Conservation (phyloP, 2,888 invertebrate species). For the Amblyteles armatorius region DNA sequence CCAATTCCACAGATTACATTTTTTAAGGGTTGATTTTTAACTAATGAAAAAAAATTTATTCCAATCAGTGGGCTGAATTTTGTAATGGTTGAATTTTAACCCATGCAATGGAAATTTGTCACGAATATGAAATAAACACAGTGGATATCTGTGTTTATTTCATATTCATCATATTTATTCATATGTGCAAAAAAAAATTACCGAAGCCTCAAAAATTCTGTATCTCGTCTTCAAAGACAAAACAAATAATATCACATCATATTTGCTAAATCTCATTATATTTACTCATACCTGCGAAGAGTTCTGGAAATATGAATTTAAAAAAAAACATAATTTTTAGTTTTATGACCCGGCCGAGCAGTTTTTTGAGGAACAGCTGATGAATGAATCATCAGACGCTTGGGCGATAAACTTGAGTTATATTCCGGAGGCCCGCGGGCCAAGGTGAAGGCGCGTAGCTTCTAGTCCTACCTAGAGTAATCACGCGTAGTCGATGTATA, state of each 20-base stretch:
- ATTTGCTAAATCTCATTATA: background rate
- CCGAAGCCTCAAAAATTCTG: too few relatives aligned
- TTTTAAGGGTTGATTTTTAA: too few relatives aligned
- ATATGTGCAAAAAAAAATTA: background rate
- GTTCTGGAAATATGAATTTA: background rate
- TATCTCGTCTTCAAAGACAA: too few relatives aligned
- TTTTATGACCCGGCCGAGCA: background rate
- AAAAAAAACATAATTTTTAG: background rate
- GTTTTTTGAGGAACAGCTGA: background rate
- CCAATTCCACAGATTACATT: too few relatives aligned
- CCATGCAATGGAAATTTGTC: too few relatives aligned
- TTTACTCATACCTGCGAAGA: background rate
- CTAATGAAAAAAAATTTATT: too few relatives aligned
- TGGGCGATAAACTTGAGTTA: background rate
- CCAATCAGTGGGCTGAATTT: too few relatives aligned
- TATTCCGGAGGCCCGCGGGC: slow-evolving; percentile 63
- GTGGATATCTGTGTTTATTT: too few relatives aligned
- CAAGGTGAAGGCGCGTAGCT: slow-evolving; percentile 67
- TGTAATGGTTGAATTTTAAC: too few relatives aligned
- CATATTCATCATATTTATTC: too few relatives aligned
- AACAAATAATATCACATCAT: background rate
- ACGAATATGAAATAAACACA: too few relatives aligned
- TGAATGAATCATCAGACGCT: slow-evolving; percentile 25
- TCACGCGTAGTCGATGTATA: slow-evolving; percentile 78
- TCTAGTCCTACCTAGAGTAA: slow-evolving; percentile 24